phyloP scores from a whole-genome alignment of 2,113 vertebrate species.

The Glaucomys volans region DNA sequence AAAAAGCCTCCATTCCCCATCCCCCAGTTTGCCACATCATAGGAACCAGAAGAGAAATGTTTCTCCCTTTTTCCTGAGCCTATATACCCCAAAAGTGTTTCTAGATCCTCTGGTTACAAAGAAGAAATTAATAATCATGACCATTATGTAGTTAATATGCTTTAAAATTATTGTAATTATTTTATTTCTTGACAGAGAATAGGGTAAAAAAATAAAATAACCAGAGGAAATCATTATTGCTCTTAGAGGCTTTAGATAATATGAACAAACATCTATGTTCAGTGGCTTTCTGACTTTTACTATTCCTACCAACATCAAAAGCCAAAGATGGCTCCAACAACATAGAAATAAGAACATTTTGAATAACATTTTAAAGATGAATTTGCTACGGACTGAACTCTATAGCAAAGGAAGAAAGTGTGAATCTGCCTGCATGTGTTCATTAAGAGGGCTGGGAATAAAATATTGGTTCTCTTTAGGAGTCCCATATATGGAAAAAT shows the following conservation, averaged over 20 bases:
- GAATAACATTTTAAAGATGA: not conserved
- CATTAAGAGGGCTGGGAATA: not conserved
- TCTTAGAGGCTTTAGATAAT: not conserved
- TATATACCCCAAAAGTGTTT: not conserved
- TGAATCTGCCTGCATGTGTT: not conserved
- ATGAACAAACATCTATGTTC: not conserved
- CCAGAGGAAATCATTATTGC: not conserved
- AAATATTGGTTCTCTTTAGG: not conserved
- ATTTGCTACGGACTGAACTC: not conserved
- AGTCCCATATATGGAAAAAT: not conserved
- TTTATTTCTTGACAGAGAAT: constrained; percentile 52
- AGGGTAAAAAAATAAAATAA: not conserved
- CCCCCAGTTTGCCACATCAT: not conserved
- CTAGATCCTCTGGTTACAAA: not conserved
- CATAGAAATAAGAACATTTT: not conserved
- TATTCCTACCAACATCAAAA: not conserved
- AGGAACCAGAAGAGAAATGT: not conserved
- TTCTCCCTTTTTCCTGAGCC: not conserved
- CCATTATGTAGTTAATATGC: not conserved
- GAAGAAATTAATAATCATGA: not conserved
- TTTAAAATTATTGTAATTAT: constrained; percentile 37
- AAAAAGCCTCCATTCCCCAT: not conserved
- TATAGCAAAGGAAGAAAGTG: not conserved
- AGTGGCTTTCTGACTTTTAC: constrained; percentile 7
- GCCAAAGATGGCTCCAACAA: not conserved